Conservation (phyloP, 2,888 invertebrate genomes). For the Cremastinae sp. region DNA sequence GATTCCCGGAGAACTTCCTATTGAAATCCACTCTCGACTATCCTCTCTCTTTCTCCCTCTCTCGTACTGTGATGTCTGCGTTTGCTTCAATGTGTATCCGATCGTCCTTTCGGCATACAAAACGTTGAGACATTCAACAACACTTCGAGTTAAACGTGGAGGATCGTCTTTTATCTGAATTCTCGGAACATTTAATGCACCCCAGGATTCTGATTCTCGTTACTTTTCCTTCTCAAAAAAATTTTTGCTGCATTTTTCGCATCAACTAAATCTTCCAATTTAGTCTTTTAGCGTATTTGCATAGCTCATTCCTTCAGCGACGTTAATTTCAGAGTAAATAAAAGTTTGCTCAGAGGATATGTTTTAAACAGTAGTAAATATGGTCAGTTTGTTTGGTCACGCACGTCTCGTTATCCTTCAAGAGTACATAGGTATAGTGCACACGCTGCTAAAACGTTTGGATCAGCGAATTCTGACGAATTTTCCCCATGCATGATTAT, state of each 20-base stretch:
- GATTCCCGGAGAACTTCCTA: conserved; percentile 67
- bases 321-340: too few relatives aligned
- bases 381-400: neutral
- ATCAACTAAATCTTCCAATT: too few relatives aligned
- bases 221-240: neutral
- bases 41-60: neutral
- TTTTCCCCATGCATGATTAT: conserved; percentile 47
- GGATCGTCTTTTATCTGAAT: too few relatives aligned
- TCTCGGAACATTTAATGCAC: neutral
- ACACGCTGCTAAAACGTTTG: conserved; percentile 25
- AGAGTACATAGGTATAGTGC: too few relatives aligned
- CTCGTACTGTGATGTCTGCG: neutral
- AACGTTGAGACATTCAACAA: too few relatives aligned
- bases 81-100: neutral
- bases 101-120: neutral
- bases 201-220: neutral
- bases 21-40: conserved; percentile 48
- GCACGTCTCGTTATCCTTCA: conserved; percentile 1
- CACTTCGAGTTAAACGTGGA: too few relatives aligned
- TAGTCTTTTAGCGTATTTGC: too few relatives aligned
- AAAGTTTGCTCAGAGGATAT: neutral
- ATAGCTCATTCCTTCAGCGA: too few relatives aligned
- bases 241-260: too few relatives aligned
- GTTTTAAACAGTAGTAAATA: neutral
- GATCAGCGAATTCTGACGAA: conserved; percentile 32